Evolutionary conservation across 2,797 vertebrate genomes (phyloP), one percentile per base, ranked within the genome.

Genomic region (Sebastes matsubarae): DNA sequence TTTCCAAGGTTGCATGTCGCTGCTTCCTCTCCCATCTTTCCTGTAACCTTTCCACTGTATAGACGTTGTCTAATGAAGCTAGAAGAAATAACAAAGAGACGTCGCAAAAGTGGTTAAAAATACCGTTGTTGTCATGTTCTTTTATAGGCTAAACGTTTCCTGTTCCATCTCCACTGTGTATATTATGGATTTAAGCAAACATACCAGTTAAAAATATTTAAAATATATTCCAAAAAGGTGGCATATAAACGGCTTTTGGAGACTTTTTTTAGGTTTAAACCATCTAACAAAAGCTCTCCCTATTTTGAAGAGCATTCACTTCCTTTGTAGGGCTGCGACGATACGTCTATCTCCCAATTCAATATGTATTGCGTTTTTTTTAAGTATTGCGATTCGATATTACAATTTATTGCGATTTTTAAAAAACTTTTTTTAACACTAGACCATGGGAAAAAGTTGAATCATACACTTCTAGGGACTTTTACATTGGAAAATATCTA

Each of bases 1-100:
- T 66, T 67, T 80, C 86, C 81, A 84, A 38, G 76, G 84, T 82
- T 79, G 82, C 79, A 20, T 75, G 54, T 34, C 14, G 38, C 38
- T 24, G 42, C 81, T 72, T 83, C 82, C 75, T 69, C 54, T 75
- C 29, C 24, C 80, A 38, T 64, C 36, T 46, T 68, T 72, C 52
- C 68, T 54, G 27, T 22, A 32, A 65, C 30, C 75, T 63, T 54
- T 77, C 81, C 72, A 42, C 65, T 71, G 74, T 42, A 52, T 72
- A 78, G 2, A 27, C 46, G 2, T 29, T 0, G n/a, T 80, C 58
- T 81, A 73, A 77, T 82, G 81, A 82, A 65, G 84, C 81, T 9
- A 4, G 6, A 24, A 32, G 16, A 75, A 69, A 58, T 24, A 72
- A 25, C 63, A 65, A 13, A 63, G 61, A 42, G 22, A 13, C 10